Percentiles rank a stretch among this genome's conserved stretches.
Conservation (phyloP, 2,888 invertebrate genomes). For the Lutraria lutraria region DNA sequence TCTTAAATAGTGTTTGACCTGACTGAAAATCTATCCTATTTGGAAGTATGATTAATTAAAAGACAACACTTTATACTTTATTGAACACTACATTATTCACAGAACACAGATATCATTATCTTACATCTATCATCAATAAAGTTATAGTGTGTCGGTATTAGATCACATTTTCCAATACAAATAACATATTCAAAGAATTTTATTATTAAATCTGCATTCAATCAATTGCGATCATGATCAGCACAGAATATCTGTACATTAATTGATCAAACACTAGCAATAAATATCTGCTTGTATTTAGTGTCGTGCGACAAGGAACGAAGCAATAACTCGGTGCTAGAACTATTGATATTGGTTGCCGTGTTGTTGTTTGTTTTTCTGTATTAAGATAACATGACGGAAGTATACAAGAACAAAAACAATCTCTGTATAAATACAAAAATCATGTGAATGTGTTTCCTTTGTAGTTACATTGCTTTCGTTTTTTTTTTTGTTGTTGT, state of each 20-base stretch:
- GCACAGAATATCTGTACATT: neutral
- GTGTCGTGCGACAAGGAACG: neutral
- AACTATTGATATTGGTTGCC: too few relatives aligned
- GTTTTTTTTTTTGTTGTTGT: too few relatives aligned
- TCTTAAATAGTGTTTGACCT: neutral
- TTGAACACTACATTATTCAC: neutral
- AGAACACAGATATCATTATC: neutral
- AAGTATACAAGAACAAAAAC: neutral
- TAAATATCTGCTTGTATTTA: neutral
- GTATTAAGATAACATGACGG: neutral
- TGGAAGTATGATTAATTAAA: neutral
- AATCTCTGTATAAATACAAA: neutral
- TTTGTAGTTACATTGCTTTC: too few relatives aligned
- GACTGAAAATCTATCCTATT: neutral
- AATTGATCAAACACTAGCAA: neutral
- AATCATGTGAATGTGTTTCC: too few relatives aligned
- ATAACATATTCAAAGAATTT: neutral
- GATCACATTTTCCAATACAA: conserved; percentile 2
- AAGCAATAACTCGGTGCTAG: too few relatives aligned
- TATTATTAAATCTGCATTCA: neutral
- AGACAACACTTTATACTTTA: neutral
- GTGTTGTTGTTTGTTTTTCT: too few relatives aligned
- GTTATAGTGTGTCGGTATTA: neutral
- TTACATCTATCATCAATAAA: neutral
- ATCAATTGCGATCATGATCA: neutral